These are phyloP conservation scores for Anseranas semipalmata DNA, from an alignment of 2,113 vertebrate species.

Conservation along the genomic window DNA sequence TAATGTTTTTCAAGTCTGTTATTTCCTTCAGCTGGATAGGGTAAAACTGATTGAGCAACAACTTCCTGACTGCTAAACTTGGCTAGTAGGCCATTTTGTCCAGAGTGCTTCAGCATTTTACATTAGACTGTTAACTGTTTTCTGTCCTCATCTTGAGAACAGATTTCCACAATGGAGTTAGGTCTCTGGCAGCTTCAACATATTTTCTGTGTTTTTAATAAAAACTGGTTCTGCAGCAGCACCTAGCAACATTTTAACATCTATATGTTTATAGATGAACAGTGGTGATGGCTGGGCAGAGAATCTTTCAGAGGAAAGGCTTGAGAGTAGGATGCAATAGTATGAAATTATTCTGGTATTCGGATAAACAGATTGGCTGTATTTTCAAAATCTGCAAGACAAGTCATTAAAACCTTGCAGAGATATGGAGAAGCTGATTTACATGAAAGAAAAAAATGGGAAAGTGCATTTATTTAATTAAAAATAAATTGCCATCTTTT, in stretches of 20 bases:
- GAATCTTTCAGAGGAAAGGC: neutral
- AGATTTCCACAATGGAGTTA: neutral
- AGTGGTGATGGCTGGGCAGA: neutral
- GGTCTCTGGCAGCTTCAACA: neutral
- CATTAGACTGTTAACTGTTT: neutral
- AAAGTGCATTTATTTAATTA: neutral
- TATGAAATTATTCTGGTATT: neutral
- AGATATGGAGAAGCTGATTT: neutral
- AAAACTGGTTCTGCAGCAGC: neutral
- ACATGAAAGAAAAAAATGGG: neutral
- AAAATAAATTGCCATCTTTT: neutral
- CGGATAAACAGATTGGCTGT: neutral
- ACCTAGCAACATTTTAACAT: neutral
- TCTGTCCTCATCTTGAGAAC: neutral
- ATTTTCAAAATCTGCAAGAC: neutral
- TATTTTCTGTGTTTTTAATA: neutral
- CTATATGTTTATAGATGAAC: neutral
- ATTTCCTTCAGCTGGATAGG: neutral
- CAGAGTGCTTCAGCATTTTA: neutral
- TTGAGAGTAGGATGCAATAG: neutral
- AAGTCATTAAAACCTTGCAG: neutral
- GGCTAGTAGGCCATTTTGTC: neutral
- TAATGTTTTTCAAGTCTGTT: neutral
- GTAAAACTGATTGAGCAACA: neutral
- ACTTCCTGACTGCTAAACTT: neutral